Evolutionary conservation across 1,140 invertebrate genomes (phyloP).

Genomic region (Papilio dardanus): DNA sequence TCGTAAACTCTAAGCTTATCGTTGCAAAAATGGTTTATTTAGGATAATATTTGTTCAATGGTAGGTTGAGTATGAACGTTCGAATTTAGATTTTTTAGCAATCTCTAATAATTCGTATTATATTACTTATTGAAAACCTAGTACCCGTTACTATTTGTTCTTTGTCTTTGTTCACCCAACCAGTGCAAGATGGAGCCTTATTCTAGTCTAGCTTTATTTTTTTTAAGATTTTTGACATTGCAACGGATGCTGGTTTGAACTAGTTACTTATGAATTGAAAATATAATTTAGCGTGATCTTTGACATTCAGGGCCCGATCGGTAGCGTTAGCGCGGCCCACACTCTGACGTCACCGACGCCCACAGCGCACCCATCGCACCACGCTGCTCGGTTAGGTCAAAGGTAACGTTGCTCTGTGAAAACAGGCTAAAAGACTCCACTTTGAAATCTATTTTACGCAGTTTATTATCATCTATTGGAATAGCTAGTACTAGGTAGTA

Average conservation of each 20-base stretch:
- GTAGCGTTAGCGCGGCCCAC: constrained; percentile 47
- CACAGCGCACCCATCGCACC: constrained; percentile 36
- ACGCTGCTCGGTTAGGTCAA: constrained; percentile 42
- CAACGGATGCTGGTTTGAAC: not conserved
- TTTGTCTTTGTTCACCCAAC: too few relatives aligned
- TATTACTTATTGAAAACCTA: too few relatives aligned
- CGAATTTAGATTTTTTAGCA: too few relatives aligned
- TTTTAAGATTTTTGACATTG: not conserved
- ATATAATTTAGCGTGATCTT: constrained; percentile 27
- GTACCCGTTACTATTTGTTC: too few relatives aligned
- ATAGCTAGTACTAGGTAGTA: too few relatives aligned
- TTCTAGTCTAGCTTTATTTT: not conserved
- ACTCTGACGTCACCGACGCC: constrained; percentile 51
- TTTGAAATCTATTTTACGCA: not conserved
- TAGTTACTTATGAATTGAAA: not conserved
- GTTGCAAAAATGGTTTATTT: too few relatives aligned
- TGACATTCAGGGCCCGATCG: constrained; percentile 32
- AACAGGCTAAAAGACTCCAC: not conserved
- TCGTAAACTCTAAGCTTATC: not conserved
- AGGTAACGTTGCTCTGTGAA: constrained; percentile 40
- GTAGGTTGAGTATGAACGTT: too few relatives aligned
- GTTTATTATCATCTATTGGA: not conserved
- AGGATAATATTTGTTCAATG: too few relatives aligned
- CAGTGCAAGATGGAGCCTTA: too few relatives aligned
- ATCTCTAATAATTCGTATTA: too few relatives aligned